phyloP scores from a whole-genome alignment of 35 echinoderm and acorn worm species.

The Anneissia japonica region DNA sequence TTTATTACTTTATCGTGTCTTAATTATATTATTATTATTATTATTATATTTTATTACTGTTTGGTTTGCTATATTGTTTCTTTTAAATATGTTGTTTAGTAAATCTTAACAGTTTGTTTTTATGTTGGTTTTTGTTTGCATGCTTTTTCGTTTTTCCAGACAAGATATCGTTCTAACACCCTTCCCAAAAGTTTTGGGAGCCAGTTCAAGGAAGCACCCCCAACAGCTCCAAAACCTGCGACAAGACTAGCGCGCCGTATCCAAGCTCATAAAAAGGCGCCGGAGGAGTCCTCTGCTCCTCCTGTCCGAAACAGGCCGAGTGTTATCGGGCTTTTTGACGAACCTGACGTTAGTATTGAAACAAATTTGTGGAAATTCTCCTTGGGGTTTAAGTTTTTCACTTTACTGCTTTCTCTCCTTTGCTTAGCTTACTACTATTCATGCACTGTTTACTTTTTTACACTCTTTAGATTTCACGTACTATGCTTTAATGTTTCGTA shows the following conservation, averaged over 20 bases:
- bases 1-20: too few relatives aligned
- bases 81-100: not conserved
- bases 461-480: too few relatives aligned
- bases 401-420: too few relatives aligned
- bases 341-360: not conserved
- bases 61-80: too few relatives aligned
- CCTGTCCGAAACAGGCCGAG: not conserved
- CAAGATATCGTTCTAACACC: not conserved
- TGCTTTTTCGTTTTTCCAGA: not conserved
- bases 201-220: not conserved
- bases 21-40: too few relatives aligned
- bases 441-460: too few relatives aligned
- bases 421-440: too few relatives aligned
- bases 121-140: not conserved
- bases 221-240: not conserved
- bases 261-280: not conserved
- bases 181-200: not conserved
- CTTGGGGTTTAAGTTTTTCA: not conserved
- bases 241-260: not conserved
- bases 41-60: too few relatives aligned
- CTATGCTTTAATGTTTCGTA: too few relatives aligned
- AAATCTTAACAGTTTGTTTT: not conserved
- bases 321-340: not conserved
- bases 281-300: not conserved
- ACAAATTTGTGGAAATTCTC: not conserved